phyloP scores from a whole-genome alignment of 2,797 vertebrate species.

The Lepidocolaptes lacrymiger region DNA sequence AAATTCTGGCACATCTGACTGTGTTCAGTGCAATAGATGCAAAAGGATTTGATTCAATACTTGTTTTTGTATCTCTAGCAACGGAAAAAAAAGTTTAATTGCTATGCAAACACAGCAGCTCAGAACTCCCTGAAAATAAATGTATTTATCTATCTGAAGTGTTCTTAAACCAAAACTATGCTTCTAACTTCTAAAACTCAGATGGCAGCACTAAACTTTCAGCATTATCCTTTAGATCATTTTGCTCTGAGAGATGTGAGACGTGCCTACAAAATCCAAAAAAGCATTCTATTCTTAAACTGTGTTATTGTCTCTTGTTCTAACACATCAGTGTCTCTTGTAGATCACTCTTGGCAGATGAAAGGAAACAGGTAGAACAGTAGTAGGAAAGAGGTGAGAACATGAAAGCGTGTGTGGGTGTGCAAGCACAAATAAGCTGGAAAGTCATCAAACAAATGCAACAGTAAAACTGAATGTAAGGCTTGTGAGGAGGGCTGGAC shows the following conservation, averaged over 20 bases:
- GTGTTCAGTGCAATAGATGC: background rate
- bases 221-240: background rate
- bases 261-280: background rate
- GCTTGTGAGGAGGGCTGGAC: background rate
- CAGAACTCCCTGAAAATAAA: background rate
- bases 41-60: background rate
- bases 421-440: background rate
- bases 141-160: background rate
- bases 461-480: background rate
- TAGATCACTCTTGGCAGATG: background rate
- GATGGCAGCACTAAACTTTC: background rate
- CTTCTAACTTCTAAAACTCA: background rate
- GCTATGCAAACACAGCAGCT: background rate
- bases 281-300: background rate
- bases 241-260: background rate
- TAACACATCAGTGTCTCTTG: background rate
- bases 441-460: background rate
- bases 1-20: background rate
- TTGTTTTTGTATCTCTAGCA: background rate
- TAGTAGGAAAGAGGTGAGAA: background rate
- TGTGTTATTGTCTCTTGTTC: background rate
- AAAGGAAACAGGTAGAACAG: background rate
- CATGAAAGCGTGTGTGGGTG: accelerated
- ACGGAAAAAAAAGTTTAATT: background rate
- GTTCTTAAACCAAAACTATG: background rate